phyloP scores from a whole-genome alignment of 1,140 invertebrate genomes.

The Oryctes rhinoceros region DNA sequence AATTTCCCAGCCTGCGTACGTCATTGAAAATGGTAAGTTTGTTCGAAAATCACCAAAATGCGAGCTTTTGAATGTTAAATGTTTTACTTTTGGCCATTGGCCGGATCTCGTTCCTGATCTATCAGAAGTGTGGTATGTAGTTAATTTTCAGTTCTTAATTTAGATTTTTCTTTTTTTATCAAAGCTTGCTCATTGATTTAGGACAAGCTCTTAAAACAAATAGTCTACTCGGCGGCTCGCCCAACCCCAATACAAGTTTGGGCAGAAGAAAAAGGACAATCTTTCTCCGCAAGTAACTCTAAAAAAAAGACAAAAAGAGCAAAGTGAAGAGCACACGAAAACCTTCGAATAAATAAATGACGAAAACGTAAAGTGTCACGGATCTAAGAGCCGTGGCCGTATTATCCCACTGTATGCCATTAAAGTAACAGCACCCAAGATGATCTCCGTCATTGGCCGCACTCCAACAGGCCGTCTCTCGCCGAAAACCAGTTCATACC shows the following conservation, averaged over 20 bases:
- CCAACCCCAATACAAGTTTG: neutral
- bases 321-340: neutral
- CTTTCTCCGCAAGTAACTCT: neutral
- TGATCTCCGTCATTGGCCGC: constrained; percentile 24
- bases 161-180: too few relatives aligned
- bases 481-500: constrained; percentile 8
- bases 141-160: too few relatives aligned
- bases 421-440: constrained; percentile 36
- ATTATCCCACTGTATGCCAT: constrained; percentile 36
- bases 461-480: constrained; percentile 23
- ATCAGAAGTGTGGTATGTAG: too few relatives aligned
- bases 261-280: neutral
- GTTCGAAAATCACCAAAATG: too few relatives aligned
- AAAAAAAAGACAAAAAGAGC: neutral
- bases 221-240: too few relatives aligned
- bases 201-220: too few relatives aligned
- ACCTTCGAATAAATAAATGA: constrained; percentile 31
- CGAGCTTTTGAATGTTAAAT: too few relatives aligned
- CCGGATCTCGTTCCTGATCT: too few relatives aligned
- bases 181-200: too few relatives aligned
- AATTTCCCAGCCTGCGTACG: too few relatives aligned
- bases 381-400: constrained; percentile 28
- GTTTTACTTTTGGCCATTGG: too few relatives aligned
- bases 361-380: constrained; percentile 35
- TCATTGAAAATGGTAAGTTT: too few relatives aligned